Percentiles rank a stretch among this genome's conserved stretches.
Evolutionary conservation across 2,797 vertebrate species (phyloP).

Genomic region (Alauda arvensis): DNA sequence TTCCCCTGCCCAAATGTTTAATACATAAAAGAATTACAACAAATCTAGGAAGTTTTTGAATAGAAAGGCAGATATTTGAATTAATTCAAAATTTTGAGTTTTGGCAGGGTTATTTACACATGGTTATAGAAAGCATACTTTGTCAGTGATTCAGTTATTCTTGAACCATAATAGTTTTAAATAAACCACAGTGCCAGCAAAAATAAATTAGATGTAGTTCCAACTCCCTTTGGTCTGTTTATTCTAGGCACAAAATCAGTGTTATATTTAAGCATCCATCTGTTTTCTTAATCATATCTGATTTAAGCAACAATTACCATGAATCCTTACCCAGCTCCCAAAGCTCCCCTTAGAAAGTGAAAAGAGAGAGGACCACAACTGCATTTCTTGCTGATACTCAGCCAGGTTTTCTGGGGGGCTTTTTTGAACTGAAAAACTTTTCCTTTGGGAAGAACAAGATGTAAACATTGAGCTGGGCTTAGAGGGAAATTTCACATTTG

Average conservation of each 20-base stretch:
- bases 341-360: not conserved
- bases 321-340: not conserved
- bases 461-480: constrained; percentile 11
- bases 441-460: not conserved
- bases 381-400: not conserved
- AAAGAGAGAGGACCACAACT: not conserved
- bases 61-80: constrained; percentile 49
- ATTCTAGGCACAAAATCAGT: constrained; percentile 41
- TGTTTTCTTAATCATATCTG: constrained; percentile 49
- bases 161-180: constrained; percentile 51
- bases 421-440: not conserved
- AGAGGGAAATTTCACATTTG: not conserved
- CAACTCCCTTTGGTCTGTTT: constrained; percentile 25
- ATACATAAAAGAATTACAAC: constrained; percentile 8
- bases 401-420: not conserved
- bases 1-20: constrained; percentile 48
- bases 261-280: constrained; percentile 40
- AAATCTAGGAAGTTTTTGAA: constrained; percentile 35
- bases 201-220: constrained; percentile 49
- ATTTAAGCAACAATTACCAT: constrained; percentile 22
- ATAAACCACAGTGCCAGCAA: constrained; percentile 42
- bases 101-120: constrained; percentile 48
- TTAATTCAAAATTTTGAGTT: constrained; percentile 46
- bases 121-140: constrained; percentile 41
- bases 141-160: constrained; percentile 53